A percentile compares a stretch with the other conserved stretches of the same genome.
Conservation (phyloP, 2,113 vertebrate species). For the Charadrius vociferus region DNA sequence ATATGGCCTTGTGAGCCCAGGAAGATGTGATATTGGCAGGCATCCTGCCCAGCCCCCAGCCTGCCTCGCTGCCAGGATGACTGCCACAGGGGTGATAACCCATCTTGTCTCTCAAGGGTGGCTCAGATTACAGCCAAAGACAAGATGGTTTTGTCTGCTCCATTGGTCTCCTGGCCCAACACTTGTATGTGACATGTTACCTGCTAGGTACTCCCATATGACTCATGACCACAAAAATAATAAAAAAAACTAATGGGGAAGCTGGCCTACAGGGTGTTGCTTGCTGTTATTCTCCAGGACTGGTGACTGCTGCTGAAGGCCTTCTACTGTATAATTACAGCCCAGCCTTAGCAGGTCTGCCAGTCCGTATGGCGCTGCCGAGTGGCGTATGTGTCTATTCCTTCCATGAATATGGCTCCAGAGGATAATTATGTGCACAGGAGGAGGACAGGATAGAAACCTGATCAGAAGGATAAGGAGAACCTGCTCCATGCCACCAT, state of each 20-base stretch:
- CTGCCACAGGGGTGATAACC: neutral
- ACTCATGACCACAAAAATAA: neutral
- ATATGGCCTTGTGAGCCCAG: neutral
- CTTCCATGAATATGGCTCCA: neutral
- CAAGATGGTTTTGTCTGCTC: neutral
- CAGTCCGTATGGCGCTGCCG: neutral
- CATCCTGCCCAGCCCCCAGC: neutral
- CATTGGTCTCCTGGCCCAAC: neutral
- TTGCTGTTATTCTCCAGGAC: neutral
- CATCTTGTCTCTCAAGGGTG: neutral
- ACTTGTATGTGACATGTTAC: neutral
- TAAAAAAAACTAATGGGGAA: neutral
- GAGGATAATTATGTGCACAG: neutral
- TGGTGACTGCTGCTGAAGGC: neutral
- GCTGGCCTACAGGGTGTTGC: neutral
- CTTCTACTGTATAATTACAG: neutral
- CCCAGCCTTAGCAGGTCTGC: neutral
- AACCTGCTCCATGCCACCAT: neutral
- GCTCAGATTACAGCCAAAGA: neutral
- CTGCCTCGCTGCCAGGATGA: fast-evolving
- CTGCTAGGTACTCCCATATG: neutral
- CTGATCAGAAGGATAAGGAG: neutral
- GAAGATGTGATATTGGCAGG: neutral
- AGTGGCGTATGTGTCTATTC: neutral
- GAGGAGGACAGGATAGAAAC: neutral